phyloP scores from a whole-genome alignment of 2,113 vertebrate genomes.

The Pachyramphus minor region DNA sequence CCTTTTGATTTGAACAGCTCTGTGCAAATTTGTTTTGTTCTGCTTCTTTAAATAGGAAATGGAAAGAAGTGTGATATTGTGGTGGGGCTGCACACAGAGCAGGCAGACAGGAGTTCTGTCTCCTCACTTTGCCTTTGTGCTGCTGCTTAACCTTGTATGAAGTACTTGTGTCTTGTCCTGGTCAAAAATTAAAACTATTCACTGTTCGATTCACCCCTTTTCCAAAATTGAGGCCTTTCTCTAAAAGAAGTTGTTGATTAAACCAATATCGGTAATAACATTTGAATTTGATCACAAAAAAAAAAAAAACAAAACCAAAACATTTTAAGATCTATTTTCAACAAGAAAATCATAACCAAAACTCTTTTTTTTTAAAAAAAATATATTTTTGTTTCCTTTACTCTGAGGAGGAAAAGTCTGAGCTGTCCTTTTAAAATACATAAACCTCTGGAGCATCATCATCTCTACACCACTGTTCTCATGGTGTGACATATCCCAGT shows the following conservation, averaged over 20 bases:
- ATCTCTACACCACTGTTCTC: not conserved
- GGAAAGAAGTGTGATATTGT: not conserved
- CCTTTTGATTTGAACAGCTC: not conserved
- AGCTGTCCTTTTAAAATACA: not conserved
- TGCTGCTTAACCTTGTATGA: not conserved
- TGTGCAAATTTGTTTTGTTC: not conserved
- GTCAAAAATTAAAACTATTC: not conserved
- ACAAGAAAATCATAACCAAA: not conserved
- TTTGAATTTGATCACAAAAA: not conserved
- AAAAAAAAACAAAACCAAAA: not conserved
- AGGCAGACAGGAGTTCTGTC: not conserved
- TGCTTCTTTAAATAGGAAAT: not conserved
- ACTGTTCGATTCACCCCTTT: not conserved
- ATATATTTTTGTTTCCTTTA: not conserved
- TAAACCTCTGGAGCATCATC: not conserved
- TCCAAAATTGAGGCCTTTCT: not conserved
- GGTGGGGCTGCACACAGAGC: not conserved
- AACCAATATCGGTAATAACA: not conserved
- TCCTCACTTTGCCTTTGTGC: not conserved
- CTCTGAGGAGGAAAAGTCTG: not conserved
- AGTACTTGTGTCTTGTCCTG: not conserved
- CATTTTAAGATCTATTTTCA: not conserved
- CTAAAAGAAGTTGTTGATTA: not conserved
- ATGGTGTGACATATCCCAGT: not conserved
- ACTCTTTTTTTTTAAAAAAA: not conserved